phyloP scores from a whole-genome alignment of 37 sponge, comb jelly and placozoan species.

The Spongilla lacustris region DNA sequence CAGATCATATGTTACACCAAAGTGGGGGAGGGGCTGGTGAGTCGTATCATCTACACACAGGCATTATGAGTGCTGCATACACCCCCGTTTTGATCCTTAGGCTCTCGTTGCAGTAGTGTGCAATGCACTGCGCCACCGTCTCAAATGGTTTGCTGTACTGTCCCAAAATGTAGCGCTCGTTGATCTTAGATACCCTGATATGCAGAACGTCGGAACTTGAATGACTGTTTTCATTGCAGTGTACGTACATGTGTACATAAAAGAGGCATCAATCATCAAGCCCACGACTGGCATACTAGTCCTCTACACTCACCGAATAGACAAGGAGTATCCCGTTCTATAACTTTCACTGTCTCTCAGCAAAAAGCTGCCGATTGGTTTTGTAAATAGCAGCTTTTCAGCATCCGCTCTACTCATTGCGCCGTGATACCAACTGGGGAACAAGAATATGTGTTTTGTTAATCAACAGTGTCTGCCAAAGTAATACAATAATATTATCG shows the following conservation, averaged over 20 bases:
- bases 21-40: background rate
- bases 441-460: no score
- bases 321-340: slow-evolving; percentile 35
- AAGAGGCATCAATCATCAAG: background rate
- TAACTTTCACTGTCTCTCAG: slow-evolving; percentile 55
- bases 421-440: slow-evolving; percentile 63
- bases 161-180: slow-evolving; percentile 48
- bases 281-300: background rate
- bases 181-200: slow-evolving; percentile 28
- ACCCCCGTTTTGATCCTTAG: slow-evolving; percentile 34
- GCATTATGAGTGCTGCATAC: slow-evolving; percentile 13
- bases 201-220: slow-evolving; percentile 22
- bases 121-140: slow-evolving; percentile 28
- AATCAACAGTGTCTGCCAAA: no score
- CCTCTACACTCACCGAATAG: slow-evolving; percentile 31
- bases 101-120: slow-evolving; percentile 44
- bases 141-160: slow-evolving; percentile 65
- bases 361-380: slow-evolving; percentile 57
- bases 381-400: slow-evolving; percentile 25
- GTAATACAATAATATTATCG: background rate
- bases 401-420: slow-evolving; percentile 26
- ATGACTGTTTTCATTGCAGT: background rate
- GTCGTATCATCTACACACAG: slow-evolving; percentile 6
- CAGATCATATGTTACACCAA: background rate
- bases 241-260: background rate